Conservation (phyloP, 2,113 vertebrate species). For the Butorides virescens region DNA sequence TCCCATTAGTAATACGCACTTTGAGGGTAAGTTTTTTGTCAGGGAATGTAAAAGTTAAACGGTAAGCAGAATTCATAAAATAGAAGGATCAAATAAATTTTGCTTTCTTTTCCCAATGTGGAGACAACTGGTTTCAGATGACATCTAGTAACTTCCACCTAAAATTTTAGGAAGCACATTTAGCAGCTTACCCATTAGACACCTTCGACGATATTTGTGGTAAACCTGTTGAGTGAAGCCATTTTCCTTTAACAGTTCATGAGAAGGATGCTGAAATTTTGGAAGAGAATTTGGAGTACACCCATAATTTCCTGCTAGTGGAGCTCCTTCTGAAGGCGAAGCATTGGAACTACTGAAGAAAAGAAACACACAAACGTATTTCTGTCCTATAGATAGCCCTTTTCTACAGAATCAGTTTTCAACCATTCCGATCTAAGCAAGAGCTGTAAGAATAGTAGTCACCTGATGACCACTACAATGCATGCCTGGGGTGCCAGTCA, state of each 20-base stretch:
- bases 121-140: background rate
- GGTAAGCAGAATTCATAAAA: background rate
- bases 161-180: background rate
- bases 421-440: fast-evolving
- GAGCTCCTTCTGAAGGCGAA: conserved; percentile 85
- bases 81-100: background rate
- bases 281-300: conserved; percentile 92
- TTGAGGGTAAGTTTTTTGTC: background rate
- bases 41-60: background rate
- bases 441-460: background rate
- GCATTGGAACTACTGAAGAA: conserved; percentile 83
- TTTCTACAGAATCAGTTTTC: background rate
- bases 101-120: background rate
- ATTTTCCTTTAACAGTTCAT: conserved; percentile 91
- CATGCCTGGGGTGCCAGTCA: background rate
- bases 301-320: conserved; percentile 76
- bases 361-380: background rate
- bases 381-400: background rate
- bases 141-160: background rate
- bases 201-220: conserved; percentile 90
- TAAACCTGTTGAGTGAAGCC: conserved; percentile 97
- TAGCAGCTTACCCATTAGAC: conserved; percentile 84
- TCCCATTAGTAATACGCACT: background rate
- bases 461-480: background rate
- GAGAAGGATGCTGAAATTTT: conserved; percentile 95